Conservation (phyloP, 2,113 vertebrate species). For the Rafetus swinhoei region DNA sequence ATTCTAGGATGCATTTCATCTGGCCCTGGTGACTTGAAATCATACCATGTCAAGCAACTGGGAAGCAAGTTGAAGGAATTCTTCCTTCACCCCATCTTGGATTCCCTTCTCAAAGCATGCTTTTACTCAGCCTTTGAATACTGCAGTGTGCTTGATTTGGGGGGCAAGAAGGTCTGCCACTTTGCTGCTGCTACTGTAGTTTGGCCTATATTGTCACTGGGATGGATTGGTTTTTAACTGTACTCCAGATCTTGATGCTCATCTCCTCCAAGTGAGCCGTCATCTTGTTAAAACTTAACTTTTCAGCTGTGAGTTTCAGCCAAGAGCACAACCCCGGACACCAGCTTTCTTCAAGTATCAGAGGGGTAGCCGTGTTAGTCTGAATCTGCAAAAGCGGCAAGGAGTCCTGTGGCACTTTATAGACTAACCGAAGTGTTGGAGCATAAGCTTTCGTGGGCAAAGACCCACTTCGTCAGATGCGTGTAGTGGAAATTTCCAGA, state of each 20-base stretch:
- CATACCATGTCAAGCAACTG: neutral
- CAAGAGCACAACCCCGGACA: neutral
- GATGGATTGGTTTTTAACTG: neutral
- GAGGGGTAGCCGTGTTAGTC: too few species aligned
- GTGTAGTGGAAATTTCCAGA: too few species aligned
- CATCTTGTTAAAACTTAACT: neutral
- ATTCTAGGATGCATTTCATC: too few species aligned
- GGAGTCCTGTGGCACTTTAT: too few species aligned
- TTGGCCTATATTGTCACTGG: neutral
- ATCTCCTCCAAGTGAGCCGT: neutral
- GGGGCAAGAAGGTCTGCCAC: neutral
- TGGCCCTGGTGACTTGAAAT: too few species aligned
- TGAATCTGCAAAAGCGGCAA: too few species aligned
- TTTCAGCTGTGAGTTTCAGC: neutral
- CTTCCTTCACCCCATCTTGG: neutral
- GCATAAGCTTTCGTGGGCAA: too few species aligned
- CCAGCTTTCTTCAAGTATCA: neutral
- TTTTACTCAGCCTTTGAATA: neutral
- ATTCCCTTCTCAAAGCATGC: accelerated
- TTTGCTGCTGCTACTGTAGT: neutral
- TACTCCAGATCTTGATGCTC: neutral
- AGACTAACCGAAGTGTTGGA: too few species aligned
- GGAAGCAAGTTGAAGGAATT: neutral
- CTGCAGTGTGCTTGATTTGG: neutral
- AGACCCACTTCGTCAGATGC: too few species aligned